Base-by-base conservation (phyloP, 2,113 vertebrate genomes). In the Periophthalmus modestus region DNA sequence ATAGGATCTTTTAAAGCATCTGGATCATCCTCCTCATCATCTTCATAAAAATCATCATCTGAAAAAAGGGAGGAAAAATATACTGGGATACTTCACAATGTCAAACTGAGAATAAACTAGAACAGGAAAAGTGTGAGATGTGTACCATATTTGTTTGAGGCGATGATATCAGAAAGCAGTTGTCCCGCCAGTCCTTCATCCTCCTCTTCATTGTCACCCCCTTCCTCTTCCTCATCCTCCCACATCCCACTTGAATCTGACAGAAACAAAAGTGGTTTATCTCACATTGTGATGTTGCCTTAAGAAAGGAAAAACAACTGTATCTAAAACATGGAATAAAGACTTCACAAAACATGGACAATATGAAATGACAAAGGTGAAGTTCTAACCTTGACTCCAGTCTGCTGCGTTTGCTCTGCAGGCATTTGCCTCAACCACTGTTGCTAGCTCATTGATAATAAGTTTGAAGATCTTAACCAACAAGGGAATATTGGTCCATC, bases 1-100 rank as follows among this genome's bases (percentile, higher is more conserved):
- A 99, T 95, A 54, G 98, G 98, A 84, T 99, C 97, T 91, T 98
- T 98, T 87, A 99, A 92, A 43, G 96, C 96, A 84, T 99, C 98
- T 9, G 97, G 96, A 89, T 99, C 98, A 0, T 99, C 97, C 52
- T 99, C 97, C 74, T 98, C 97, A 74, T 99, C 98, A 61, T 98
- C 98, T 85, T 99, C 98, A 71, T 98, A 99, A 90, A 96, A 99
- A 91, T 99, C 97, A 19, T 99, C 98, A 91, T 98, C 98, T 99
- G 85, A 71, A 16, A 66, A 24, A 68, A 11, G 28, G 47, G 21
- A 7, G 71, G 12, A 68, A 39, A 24, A 10, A 14, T 61, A 47
- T 7, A 15, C 5, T 23, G 1, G 21, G 13, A 58, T 28, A 19
- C 19, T 23, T n/a, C 2, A 3, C 0, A 21, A 58, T 36, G 16